phyloP scores from a whole-genome alignment of 2,797 vertebrate genomes.

The Pogoniulus pusillus region DNA sequence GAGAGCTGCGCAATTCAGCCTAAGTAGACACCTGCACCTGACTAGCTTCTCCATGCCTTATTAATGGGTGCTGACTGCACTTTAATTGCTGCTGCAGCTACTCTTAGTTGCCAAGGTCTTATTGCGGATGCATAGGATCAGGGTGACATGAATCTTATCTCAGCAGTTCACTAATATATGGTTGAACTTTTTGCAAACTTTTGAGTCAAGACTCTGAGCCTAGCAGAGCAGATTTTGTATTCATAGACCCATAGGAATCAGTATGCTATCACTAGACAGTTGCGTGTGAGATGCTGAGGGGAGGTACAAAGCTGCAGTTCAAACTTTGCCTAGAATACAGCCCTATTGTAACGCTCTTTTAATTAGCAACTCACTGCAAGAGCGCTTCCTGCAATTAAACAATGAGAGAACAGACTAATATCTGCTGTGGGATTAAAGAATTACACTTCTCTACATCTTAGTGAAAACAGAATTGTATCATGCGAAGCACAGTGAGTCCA shows the following conservation, averaged over 20 bases:
- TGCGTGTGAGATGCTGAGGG: background rate
- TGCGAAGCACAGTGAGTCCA: background rate
- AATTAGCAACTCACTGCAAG: background rate
- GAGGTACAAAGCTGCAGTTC: background rate
- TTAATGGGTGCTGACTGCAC: background rate
- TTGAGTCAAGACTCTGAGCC: background rate
- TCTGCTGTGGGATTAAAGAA: background rate
- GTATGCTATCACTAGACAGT: background rate
- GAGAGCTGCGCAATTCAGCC: background rate
- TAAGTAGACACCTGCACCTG: background rate
- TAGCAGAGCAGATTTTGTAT: background rate
- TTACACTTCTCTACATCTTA: background rate
- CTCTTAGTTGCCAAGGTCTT: background rate
- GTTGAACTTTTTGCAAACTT: background rate
- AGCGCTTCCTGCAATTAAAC: background rate
- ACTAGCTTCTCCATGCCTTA: background rate
- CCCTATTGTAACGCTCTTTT: background rate
- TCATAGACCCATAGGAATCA: accelerated
- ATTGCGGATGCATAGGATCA: background rate
- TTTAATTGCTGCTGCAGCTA: background rate
- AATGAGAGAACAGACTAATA: background rate
- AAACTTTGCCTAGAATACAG: background rate
- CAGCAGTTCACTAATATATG: background rate
- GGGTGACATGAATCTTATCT: background rate
- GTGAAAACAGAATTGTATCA: background rate